A percentile compares a stretch with the other conserved stretches of the same genome.
phyloP scores from a whole-genome alignment of 2,888 invertebrate species.

The Pandemis cinnamomeana region DNA sequence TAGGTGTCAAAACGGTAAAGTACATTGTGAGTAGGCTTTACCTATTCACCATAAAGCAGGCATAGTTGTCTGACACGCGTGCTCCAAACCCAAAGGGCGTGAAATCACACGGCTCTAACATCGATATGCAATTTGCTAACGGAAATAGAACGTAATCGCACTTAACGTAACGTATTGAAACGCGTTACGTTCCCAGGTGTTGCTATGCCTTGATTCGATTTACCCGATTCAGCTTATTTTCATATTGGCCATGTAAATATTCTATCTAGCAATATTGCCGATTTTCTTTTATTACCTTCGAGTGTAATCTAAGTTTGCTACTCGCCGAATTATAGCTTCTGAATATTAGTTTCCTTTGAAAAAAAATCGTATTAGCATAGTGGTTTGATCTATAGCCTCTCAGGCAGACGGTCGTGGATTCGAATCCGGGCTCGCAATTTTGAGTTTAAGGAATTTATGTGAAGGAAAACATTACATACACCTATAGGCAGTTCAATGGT shows the following conservation, averaged over 20 bases:
- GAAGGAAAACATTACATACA: too few relatives aligned
- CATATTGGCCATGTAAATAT: constrained; percentile 18
- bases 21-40: too few relatives aligned
- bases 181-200: constrained; percentile 33
- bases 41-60: not conserved
- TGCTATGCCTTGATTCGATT: constrained; percentile 25
- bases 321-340: not conserved
- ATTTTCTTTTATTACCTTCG: constrained; percentile 29
- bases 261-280: constrained; percentile 23
- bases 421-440: too few relatives aligned
- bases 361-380: too few relatives aligned
- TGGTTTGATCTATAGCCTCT: too few relatives aligned
- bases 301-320: constrained; percentile 6
- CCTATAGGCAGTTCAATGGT: too few relatives aligned
- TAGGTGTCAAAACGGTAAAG: too few relatives aligned
- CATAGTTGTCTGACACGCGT: constrained; percentile 9
- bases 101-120: constrained; percentile 64
- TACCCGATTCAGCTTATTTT: constrained; percentile 20
- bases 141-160: constrained; percentile 45
- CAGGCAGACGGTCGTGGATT: not conserved
- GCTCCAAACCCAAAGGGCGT: constrained; percentile 47
- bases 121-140: constrained; percentile 64
- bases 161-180: constrained; percentile 31
- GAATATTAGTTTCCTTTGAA: not conserved
- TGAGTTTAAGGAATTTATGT: too few relatives aligned